phyloP scores from a whole-genome alignment of 2,113 vertebrate species.

The Sapayoa aenigma region DNA sequence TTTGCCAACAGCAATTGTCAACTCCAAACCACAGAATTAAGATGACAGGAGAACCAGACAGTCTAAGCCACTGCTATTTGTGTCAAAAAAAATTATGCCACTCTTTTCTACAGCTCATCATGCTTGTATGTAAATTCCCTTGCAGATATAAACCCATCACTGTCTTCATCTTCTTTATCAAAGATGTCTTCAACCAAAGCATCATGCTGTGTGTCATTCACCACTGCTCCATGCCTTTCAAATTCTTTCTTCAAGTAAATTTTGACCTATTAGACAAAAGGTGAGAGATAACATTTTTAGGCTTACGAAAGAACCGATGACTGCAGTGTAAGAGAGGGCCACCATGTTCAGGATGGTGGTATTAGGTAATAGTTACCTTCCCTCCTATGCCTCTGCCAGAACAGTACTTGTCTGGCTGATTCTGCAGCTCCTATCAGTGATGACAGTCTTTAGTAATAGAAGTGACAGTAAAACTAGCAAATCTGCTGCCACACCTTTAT shows the following conservation, averaged over 20 bases:
- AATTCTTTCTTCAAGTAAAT: conserved; percentile 92
- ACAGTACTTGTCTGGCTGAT: not conserved
- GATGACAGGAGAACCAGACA: conserved; percentile 3
- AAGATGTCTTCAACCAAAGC: conserved; percentile 92
- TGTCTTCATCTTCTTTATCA: conserved; percentile 92
- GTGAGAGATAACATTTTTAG: not conserved
- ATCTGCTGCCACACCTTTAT: not conserved
- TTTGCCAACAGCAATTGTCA: conserved; percentile 23
- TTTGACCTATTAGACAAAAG: conserved; percentile 82
- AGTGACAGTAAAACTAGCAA: not conserved
- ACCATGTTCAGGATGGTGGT: not conserved
- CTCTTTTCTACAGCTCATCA: conserved; percentile 84
- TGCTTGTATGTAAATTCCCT: conserved; percentile 96
- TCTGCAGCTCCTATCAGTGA: not conserved
- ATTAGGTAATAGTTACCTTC: not conserved
- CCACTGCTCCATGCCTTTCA: conserved; percentile 86
- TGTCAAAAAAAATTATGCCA: not conserved
- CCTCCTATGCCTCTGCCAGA: not conserved
- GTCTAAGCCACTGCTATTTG: not conserved
- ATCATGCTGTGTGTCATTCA: conserved; percentile 93
- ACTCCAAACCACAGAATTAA: not conserved
- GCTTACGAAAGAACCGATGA: not conserved
- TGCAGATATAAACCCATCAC: conserved; percentile 93
- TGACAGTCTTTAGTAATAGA: not conserved
- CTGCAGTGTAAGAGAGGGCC: not conserved